Conservation (phyloP, 2,113 vertebrate species). For the Laticauda colubrina region DNA sequence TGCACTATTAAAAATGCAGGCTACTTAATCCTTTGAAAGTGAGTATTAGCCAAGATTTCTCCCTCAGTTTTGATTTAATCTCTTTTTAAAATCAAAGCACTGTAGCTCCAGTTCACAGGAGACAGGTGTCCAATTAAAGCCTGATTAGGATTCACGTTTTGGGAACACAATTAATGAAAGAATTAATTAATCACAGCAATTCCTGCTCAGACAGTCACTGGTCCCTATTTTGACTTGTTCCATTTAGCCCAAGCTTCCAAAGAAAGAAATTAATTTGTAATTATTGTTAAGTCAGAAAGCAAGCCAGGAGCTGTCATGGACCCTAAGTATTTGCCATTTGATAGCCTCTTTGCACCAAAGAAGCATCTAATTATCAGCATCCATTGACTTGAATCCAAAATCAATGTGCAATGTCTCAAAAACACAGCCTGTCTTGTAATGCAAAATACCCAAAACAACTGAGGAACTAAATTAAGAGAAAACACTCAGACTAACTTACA, state of each 20-base stretch:
- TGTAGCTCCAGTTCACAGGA: not conserved
- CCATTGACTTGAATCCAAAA: conserved; percentile 51
- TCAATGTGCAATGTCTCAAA: conserved; percentile 32
- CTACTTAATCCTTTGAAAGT: not conserved
- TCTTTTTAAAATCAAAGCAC: not conserved
- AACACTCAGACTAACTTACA: not conserved
- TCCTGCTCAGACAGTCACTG: conserved; percentile 25
- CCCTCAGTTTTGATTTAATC: not conserved
- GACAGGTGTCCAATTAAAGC: conserved; percentile 21
- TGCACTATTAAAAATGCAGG: not conserved
- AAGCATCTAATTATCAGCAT: conserved; percentile 58
- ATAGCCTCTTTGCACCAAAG: conserved; percentile 62
- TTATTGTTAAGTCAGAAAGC: conserved; percentile 59
- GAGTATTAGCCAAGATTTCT: not conserved
- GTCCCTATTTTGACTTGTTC: conserved; percentile 57
- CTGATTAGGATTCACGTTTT: not conserved
- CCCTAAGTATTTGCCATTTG: conserved; percentile 58
- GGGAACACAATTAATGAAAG: conserved; percentile 4
- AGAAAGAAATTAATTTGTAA: conserved; percentile 61
- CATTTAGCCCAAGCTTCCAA: conserved; percentile 47
- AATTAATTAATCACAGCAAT: conserved; percentile 16
- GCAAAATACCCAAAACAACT: conserved; percentile 21
- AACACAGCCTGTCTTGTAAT: conserved; percentile 32
- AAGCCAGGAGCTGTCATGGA: conserved; percentile 64
- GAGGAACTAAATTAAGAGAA: not conserved